Percentiles rank a stretch among this genome's conserved stretches.
Evolutionary conservation across 64 coral and sea anemone species (phyloP).

Genomic region (Hydrozoanthus tunicans): DNA sequence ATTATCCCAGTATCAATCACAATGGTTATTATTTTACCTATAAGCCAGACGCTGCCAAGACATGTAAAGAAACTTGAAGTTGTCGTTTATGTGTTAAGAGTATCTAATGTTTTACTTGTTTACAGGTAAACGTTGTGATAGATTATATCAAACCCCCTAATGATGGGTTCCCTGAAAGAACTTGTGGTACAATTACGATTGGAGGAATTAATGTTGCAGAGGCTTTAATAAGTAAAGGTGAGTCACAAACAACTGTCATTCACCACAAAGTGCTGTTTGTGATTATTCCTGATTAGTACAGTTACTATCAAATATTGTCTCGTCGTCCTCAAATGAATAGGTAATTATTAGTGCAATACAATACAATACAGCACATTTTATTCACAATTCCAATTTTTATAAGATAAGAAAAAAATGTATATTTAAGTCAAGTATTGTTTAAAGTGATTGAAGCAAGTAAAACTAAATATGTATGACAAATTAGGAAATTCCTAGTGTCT

Average conservation of each 20-base stretch:
- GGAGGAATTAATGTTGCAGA: constrained; percentile 89
- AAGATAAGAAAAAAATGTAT: no score
- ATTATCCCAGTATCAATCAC: no score
- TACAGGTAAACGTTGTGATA: constrained; percentile 83
- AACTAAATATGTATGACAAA: no score
- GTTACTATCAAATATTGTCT: neutral
- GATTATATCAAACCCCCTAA: constrained; percentile 95
- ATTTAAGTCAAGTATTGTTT: no score
- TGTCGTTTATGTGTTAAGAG: constrained; percentile 60
- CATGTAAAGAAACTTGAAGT: neutral
- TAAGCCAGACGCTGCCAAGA: no score
- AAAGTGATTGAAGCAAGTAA: no score
- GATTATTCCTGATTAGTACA: neutral
- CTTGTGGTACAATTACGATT: constrained; percentile 85
- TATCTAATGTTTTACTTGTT: no score
- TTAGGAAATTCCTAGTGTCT: no score
- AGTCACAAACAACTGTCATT: neutral
- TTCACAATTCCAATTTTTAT: no score
- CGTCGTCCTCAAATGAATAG: neutral
- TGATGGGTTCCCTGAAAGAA: constrained; percentile 94
- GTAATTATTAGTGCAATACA: no score
- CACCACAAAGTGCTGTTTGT: neutral
- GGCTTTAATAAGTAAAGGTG: constrained; percentile 90
- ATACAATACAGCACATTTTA: no score
- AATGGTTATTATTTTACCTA: no score